These are phyloP conservation scores for Pampusana beccarii DNA, from an alignment of 2,113 vertebrate species.

Conservation along the genomic window DNA sequence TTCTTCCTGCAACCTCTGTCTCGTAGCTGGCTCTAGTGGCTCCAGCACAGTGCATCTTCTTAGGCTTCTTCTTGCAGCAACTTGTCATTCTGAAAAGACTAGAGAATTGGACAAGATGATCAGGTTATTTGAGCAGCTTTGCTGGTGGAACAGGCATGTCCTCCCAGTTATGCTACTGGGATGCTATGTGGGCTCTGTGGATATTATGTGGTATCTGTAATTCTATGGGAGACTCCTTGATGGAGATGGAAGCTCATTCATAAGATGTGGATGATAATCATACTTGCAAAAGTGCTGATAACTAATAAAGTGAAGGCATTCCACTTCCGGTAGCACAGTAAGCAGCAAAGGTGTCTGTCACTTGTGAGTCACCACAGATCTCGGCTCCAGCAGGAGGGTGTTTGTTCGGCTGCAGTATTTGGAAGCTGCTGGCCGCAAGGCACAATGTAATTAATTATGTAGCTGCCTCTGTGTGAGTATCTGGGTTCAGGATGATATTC, in stretches of 20 bases:
- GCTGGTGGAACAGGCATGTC: not conserved
- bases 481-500: not conserved
- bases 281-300: not conserved
- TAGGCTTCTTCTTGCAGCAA: not conserved
- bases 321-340: not conserved
- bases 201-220: not conserved
- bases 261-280: not conserved
- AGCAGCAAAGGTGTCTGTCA: not conserved
- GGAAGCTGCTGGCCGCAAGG: not conserved
- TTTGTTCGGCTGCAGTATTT: not conserved
- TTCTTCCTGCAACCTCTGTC: not conserved
- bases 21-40: not conserved
- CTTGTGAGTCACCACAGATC: not conserved
- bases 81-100: not conserved
- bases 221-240: not conserved
- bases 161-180: not conserved
- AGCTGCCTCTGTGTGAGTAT: not conserved
- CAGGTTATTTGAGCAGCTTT: not conserved
- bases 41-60: not conserved
- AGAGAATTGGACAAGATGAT: not conserved
- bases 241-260: not conserved
- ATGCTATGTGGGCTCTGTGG: not conserved
- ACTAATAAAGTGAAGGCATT: not conserved
- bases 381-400: not conserved
- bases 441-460: not conserved